Percentiles rank a stretch among this genome's conserved stretches.
These are phyloP conservation scores for Temnopleurus reevesii DNA, from an alignment of 53 echinoderm and acorn worm species.

Conservation along the genomic window DNA sequence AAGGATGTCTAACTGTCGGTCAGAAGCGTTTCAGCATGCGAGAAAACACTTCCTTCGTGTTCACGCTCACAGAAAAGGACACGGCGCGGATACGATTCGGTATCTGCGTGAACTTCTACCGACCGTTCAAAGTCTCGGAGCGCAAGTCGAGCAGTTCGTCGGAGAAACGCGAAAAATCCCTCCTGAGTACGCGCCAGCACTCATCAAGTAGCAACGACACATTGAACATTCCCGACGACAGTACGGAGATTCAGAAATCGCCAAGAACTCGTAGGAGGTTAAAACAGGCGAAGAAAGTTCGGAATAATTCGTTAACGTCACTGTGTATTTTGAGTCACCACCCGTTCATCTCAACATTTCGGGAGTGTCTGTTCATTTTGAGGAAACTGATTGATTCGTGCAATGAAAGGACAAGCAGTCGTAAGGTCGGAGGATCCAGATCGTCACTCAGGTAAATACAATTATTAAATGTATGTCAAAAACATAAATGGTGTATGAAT, in stretches of 20 bases:
- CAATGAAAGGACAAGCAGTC: conserved; percentile 86
- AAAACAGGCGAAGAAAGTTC: conserved; percentile 83
- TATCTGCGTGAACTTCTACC: conserved; percentile 93
- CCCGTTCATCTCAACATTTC: conserved; percentile 93
- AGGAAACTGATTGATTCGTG: conserved; percentile 94
- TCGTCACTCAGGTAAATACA: conserved; percentile 90
- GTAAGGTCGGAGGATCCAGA: conserved; percentile 93
- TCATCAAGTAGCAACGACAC: conserved; percentile 94
- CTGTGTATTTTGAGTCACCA: conserved; percentile 97
- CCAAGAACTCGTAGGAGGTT: conserved; percentile 82
- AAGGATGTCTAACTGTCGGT: conserved; percentile 87
- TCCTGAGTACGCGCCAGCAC: conserved; percentile 71
- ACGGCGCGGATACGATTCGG: conserved; percentile 80
- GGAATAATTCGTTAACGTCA: conserved; percentile 94
- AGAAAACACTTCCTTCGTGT: conserved; percentile 92
- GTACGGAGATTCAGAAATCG: conserved; percentile 65
- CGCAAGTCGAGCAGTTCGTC: conserved; percentile 62
- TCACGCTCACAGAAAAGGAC: conserved; percentile 95
- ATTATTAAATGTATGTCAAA: too few relatives aligned
- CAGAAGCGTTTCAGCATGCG: conserved; percentile 82
- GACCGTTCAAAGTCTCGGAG: conserved; percentile 83
- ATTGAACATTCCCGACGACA: conserved; percentile 75
- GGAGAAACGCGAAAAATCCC: conserved; percentile 61
- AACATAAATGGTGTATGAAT: too few relatives aligned
- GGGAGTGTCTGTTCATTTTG: conserved; percentile 95